These are phyloP conservation scores for Margaritifera margaritifera DNA, from an alignment of 2,888 invertebrate genomes.

Conservation along the genomic window DNA sequence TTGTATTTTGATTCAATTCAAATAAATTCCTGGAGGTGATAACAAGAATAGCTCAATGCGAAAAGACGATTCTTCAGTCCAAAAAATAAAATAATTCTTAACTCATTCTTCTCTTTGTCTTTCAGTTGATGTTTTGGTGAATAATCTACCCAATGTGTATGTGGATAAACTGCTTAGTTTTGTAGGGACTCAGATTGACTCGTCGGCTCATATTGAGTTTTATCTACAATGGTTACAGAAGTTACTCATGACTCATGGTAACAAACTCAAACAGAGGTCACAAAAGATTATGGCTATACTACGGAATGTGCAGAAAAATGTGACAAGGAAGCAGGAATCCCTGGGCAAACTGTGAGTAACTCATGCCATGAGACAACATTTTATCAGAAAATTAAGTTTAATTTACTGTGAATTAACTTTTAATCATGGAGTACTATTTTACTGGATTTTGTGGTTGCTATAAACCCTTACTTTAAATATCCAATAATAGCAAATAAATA, in stretches of 20 bases:
- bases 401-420: background rate
- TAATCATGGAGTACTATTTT: background rate
- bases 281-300: slow-evolving; percentile 80
- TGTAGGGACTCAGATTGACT: slow-evolving; percentile 82
- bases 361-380: background rate
- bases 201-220: slow-evolving; percentile 89
- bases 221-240: slow-evolving; percentile 85
- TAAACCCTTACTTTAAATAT: too few relatives aligned
- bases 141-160: slow-evolving; percentile 83
- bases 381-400: background rate
- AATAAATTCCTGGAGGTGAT: too few relatives aligned
- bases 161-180: slow-evolving; percentile 83
- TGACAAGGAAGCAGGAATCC: slow-evolving; percentile 85
- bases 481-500: too few relatives aligned
- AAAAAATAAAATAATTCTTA: background rate
- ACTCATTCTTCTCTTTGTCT: slow-evolving; percentile 1
- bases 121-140: slow-evolving; percentile 85
- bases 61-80: too few relatives aligned
- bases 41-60: too few relatives aligned
- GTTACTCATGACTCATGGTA: slow-evolving; percentile 80
- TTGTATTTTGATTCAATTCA: too few relatives aligned
- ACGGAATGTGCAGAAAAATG: slow-evolving; percentile 78
- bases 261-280: slow-evolving; percentile 73
- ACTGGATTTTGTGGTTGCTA: too few relatives aligned
- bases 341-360: slow-evolving; percentile 84